phyloP scores from a whole-genome alignment of 2,797 vertebrate species.

The Rhinophrynus dorsalis region DNA sequence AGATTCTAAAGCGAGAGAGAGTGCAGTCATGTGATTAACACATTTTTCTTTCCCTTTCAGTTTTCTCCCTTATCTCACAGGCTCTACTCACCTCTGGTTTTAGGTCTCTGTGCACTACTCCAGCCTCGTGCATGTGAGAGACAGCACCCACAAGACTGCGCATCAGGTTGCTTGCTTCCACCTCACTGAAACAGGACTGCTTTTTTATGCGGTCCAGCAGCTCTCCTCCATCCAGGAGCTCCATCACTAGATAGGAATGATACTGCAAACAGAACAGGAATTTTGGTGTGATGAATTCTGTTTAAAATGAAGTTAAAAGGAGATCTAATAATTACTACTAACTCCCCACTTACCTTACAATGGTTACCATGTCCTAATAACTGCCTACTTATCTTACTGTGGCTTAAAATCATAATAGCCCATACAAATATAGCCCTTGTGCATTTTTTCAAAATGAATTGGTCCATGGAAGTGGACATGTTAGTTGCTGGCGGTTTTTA shows the following conservation, averaged over 20 bases:
- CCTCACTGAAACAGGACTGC: conserved; percentile 88
- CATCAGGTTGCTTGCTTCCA: conserved; percentile 87
- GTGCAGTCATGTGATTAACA: neutral
- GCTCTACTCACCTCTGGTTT: conserved; percentile 83
- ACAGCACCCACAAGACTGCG: conserved; percentile 86
- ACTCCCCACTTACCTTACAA: too few relatives aligned
- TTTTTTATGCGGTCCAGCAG: conserved; percentile 85
- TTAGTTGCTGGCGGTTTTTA: too few relatives aligned
- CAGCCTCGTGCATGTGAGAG: conserved; percentile 89
- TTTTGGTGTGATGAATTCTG: too few relatives aligned
- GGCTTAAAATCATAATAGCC: too few relatives aligned
- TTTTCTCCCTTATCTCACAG: neutral
- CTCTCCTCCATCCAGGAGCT: conserved; percentile 85
- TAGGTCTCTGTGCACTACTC: conserved; percentile 89
- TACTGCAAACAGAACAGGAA: too few relatives aligned
- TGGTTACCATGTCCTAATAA: too few relatives aligned
- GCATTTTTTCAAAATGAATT: too few relatives aligned
- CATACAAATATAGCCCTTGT: too few relatives aligned
- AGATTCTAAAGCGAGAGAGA: conserved; percentile 73
- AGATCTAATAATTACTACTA: too few relatives aligned
- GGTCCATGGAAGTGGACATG: too few relatives aligned
- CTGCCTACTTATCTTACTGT: too few relatives aligned
- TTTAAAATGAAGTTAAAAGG: too few relatives aligned
- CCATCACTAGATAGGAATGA: conserved; percentile 89
- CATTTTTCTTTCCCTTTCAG: neutral